phyloP scores from a whole-genome alignment of 92 coral and sea anemone genomes.

The Isaurus tuberculatus region DNA sequence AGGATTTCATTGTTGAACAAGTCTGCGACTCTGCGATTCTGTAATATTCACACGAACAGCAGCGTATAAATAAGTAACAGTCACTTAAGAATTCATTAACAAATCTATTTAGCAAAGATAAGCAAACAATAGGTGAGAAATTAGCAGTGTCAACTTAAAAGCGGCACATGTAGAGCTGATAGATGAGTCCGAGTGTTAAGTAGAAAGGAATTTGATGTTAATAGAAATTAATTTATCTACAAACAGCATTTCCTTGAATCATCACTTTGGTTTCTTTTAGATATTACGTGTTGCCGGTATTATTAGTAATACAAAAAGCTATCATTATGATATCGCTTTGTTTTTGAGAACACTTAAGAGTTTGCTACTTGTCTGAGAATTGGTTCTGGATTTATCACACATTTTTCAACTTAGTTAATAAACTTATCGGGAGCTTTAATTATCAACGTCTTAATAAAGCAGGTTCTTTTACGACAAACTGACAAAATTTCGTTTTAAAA shows the following conservation, averaged over 20 bases:
- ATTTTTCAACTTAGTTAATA: not conserved
- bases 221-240: not conserved
- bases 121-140: constrained; percentile 41
- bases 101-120: constrained; percentile 32
- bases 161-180: constrained; percentile 24
- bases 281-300: not conserved
- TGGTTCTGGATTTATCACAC: not conserved
- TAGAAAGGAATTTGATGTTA: not conserved
- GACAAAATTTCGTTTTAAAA: not conserved
- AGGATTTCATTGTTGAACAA: not conserved
- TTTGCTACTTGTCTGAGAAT: not conserved
- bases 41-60: constrained; percentile 22
- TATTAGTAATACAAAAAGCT: not conserved
- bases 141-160: constrained; percentile 20
- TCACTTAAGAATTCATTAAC: constrained; percentile 49
- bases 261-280: not conserved
- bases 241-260: not conserved
- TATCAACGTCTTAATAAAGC: not conserved
- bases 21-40: constrained; percentile 4
- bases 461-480: not conserved
- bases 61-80: constrained; percentile 39
- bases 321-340: not conserved
- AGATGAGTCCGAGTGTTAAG: constrained; percentile 12
- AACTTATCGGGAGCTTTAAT: not conserved
- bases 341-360: constrained; percentile 6